phyloP scores from a whole-genome alignment of 2,888 invertebrate species.

The Bellardia bayeri region DNA sequence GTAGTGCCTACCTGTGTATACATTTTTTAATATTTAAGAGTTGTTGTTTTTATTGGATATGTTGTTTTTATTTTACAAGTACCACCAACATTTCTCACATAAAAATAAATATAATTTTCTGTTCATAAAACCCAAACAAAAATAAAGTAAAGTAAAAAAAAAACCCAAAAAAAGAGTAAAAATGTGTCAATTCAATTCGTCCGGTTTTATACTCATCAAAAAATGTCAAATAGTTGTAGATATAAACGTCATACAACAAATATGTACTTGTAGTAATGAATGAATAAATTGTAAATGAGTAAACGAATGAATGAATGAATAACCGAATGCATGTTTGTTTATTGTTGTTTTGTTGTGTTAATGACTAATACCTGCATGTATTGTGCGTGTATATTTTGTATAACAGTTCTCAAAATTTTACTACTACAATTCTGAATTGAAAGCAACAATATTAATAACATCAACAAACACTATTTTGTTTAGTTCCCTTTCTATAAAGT shows the following conservation, averaged over 20 bases:
- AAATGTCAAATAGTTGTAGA: conserved; percentile 30
- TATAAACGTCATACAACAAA: conserved; percentile 25
- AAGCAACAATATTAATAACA: conserved; percentile 2
- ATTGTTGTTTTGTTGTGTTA: conserved; percentile 17
- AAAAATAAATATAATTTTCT: not conserved
- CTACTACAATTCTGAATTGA: not conserved
- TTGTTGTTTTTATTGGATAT: conserved; percentile 34
- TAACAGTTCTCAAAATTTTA: conserved; percentile 34
- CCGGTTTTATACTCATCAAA: conserved; percentile 53
- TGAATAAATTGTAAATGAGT: conserved; percentile 1
- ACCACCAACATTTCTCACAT: conserved; percentile 38
- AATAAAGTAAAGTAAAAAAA: not conserved
- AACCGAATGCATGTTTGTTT: conserved; percentile 17
- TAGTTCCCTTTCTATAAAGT: conserved; percentile 36
- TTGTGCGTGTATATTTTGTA: not conserved
- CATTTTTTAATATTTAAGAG: conserved; percentile 6
- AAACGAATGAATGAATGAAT: conserved; percentile 34
- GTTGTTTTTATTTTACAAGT: conserved; percentile 16
- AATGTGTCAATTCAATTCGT: conserved; percentile 65
- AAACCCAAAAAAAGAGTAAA: conserved; percentile 30
- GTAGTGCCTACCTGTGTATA: conserved; percentile 1
- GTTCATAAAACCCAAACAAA: conserved; percentile 22
- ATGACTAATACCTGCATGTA: conserved; percentile 18
- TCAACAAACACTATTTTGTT: conserved; percentile 19
- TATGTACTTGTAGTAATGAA: not conserved